Conservation (phyloP, 2,888 invertebrate species). For the Acanthosepion esculentum region DNA sequence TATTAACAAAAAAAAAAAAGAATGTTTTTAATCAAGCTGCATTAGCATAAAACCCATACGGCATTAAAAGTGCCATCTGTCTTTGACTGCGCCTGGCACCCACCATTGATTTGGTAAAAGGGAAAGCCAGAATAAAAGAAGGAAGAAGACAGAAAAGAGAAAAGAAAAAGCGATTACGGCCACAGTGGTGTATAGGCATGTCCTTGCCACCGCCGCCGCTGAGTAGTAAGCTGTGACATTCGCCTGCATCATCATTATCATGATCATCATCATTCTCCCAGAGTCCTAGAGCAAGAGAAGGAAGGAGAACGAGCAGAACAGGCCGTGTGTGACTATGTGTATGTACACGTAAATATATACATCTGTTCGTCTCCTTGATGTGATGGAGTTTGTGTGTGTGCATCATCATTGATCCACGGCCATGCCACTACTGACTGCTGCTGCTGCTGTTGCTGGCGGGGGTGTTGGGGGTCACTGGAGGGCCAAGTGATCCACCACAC, state of each 20-base stretch:
- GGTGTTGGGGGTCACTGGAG: neutral
- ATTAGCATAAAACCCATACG: conserved; percentile 40
- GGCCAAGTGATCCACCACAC: conserved; percentile 42
- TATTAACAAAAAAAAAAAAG: neutral
- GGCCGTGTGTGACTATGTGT: neutral
- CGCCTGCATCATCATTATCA: neutral
- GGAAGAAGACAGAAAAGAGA: neutral
- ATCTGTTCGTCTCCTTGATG: neutral
- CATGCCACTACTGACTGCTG: conserved; percentile 37
- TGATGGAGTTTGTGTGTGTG: conserved; percentile 15
- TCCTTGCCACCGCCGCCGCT: conserved; percentile 35
- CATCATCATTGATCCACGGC: conserved; percentile 44
- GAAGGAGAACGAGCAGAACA: neutral
- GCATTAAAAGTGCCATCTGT: conserved; percentile 48
- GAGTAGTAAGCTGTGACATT: conserved; percentile 47
- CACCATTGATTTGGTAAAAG: conserved; percentile 38
- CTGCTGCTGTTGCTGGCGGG: conserved; percentile 43
- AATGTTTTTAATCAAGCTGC: conserved; percentile 44
- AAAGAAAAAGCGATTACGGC: conserved; percentile 17
- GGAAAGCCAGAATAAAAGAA: neutral
- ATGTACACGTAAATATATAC: conserved; percentile 25
- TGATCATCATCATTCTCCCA: neutral
- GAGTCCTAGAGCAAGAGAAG: neutral
- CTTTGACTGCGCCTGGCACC: conserved; percentile 46
- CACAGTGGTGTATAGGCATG: conserved; percentile 46